Conservation (phyloP, 2,797 vertebrate genomes). For the Calcarius lapponicus region DNA sequence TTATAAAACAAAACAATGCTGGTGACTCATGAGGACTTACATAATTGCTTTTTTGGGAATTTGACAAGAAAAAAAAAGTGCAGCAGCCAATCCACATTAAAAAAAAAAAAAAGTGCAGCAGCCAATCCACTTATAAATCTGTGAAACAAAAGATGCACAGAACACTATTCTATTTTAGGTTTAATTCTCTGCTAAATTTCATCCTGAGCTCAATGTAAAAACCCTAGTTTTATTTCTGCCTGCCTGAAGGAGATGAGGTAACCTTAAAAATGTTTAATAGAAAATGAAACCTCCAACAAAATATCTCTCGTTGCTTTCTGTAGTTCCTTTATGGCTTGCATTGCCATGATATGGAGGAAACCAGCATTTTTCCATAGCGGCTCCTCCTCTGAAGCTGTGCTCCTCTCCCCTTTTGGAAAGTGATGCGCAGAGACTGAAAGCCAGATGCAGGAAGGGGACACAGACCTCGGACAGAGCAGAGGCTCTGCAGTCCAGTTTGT, state of each 20-base stretch:
- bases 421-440: neutral
- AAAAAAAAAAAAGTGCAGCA: neutral
- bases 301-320: neutral
- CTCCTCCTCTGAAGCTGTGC: neutral
- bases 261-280: neutral
- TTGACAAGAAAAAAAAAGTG: neutral
- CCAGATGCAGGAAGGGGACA: neutral
- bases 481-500: neutral
- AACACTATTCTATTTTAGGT: neutral
- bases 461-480: neutral
- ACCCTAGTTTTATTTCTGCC: neutral
- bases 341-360: neutral
- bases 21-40: slow-evolving; percentile 49
- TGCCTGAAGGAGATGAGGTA: neutral
- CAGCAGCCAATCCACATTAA: neutral
- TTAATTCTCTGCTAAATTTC: neutral
- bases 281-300: neutral
- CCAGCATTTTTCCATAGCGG: neutral
- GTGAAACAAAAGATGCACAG: neutral
- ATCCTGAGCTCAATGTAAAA: neutral
- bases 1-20: slow-evolving; percentile 30
- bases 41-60: slow-evolving; percentile 46
- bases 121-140: slow-evolving; percentile 8
- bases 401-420: neutral
- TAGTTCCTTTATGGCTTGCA: neutral